Conservation (phyloP, 2,888 invertebrate genomes). For the Pasiphila rectangulata region DNA sequence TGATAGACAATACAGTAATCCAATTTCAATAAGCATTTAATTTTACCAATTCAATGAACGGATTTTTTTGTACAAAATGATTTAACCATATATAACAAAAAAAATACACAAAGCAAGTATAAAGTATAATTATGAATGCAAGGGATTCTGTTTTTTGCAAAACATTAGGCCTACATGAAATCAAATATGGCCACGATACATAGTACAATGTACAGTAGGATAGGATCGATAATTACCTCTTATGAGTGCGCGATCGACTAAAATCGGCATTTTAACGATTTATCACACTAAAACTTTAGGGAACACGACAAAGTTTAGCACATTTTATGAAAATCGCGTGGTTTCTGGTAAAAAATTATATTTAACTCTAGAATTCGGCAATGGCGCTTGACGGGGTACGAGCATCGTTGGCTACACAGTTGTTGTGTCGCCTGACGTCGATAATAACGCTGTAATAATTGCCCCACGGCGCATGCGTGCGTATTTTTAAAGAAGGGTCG, state of each 20-base stretch:
- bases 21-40: too few relatives aligned
- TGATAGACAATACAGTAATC: too few relatives aligned
- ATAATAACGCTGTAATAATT: conserved; percentile 55
- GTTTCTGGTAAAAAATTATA: conserved; percentile 31
- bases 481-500: conserved; percentile 67
- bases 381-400: conserved; percentile 52
- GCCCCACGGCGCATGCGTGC: conserved; percentile 74
- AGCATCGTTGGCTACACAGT: conserved; percentile 62
- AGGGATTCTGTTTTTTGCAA: too few relatives aligned
- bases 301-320: conserved; percentile 57
- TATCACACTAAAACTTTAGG: conserved; percentile 47
- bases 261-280: conserved; percentile 61
- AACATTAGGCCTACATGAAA: conserved; percentile 27
- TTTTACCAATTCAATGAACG: too few relatives aligned
- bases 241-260: conserved; percentile 61
- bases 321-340: conserved; percentile 49
- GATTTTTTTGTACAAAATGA: too few relatives aligned
- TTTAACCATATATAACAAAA: too few relatives aligned
- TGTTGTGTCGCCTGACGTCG: conserved; percentile 54
- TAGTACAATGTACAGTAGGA: conserved; percentile 37
- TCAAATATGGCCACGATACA: conserved; percentile 59
- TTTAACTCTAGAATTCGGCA: conserved; percentile 40
- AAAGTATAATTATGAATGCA: too few relatives aligned
- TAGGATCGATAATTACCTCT: conserved; percentile 76
- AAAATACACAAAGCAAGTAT: too few relatives aligned